Percentiles rank a stretch among this genome's conserved stretches.
Conservation (phyloP, 2,113 vertebrate species). For the Megaleporinus macrocephalus region DNA sequence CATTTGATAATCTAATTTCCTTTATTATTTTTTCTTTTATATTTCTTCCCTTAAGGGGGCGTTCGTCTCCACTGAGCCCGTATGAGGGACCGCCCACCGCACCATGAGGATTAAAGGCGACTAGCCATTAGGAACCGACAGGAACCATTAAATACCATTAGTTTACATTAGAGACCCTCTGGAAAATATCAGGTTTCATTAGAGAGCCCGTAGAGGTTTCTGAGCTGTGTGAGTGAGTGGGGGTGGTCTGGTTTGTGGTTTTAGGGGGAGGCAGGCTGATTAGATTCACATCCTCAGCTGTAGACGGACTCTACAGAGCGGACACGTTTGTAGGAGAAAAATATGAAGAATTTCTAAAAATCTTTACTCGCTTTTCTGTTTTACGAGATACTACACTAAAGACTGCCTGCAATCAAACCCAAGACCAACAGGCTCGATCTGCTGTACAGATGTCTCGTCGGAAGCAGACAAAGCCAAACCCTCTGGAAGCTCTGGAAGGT, state of each 20-base stretch:
- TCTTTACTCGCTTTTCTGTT: no score
- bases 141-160: conserved; percentile 48
- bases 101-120: conserved; percentile 35
- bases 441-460: conserved; percentile 51
- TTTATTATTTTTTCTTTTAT: no score
- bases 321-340: background rate
- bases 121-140: conserved; percentile 32
- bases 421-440: no score
- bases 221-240: background rate
- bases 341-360: no score
- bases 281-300: background rate
- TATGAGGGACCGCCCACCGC: background rate
- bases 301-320: background rate
- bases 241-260: background rate
- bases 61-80: no score
- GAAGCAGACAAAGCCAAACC: conserved; percentile 54
- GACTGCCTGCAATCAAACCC: no score
- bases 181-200: background rate
- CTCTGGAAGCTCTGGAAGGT: conserved; percentile 27
- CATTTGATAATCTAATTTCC: no score
- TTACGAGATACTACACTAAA: no score
- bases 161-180: conserved; percentile 21
- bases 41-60: no score
- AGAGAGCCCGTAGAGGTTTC: background rate
- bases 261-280: no score